Conservation (phyloP, 2,113 vertebrate genomes). For the Phyllostomus discolor region DNA sequence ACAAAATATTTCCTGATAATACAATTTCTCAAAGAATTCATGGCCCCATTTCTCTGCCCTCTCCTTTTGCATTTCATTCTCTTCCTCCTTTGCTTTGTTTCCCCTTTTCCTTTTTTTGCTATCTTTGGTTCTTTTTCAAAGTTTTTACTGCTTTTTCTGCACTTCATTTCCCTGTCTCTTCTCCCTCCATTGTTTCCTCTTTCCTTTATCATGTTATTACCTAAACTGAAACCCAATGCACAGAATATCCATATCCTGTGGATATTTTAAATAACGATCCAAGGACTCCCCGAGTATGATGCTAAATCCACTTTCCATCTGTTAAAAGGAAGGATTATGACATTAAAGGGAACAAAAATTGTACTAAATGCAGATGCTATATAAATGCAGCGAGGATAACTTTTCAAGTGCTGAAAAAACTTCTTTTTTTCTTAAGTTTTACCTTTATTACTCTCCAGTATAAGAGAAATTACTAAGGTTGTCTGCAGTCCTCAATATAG, state of each 20-base stretch:
- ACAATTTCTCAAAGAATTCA: not conserved
- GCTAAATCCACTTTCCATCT: not conserved
- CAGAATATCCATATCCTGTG: not conserved
- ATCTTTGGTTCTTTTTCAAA: not conserved
- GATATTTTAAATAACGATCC: not conserved
- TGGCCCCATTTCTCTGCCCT: not conserved
- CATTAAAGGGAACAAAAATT: slow-evolving; percentile 7
- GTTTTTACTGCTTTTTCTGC: not conserved
- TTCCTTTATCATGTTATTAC: not conserved
- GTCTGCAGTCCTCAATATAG: not conserved
- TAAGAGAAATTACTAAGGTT: not conserved
- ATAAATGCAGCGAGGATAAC: not conserved
- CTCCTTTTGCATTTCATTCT: not conserved
- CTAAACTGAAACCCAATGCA: not conserved
- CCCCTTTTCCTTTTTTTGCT: not conserved
- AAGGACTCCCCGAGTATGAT: not conserved
- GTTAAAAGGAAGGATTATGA: not conserved
- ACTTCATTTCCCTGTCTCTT: not conserved
- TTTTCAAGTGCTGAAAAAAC: not conserved
- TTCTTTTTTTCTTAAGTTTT: not conserved
- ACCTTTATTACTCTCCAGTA: not conserved
- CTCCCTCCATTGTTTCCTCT: not conserved
- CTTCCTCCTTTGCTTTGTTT: not conserved
- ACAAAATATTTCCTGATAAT: not conserved
- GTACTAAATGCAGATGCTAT: not conserved